These are phyloP conservation scores for Bombus confusus DNA, from an alignment of 1,140 invertebrate genomes.

Conservation along the genomic window DNA sequence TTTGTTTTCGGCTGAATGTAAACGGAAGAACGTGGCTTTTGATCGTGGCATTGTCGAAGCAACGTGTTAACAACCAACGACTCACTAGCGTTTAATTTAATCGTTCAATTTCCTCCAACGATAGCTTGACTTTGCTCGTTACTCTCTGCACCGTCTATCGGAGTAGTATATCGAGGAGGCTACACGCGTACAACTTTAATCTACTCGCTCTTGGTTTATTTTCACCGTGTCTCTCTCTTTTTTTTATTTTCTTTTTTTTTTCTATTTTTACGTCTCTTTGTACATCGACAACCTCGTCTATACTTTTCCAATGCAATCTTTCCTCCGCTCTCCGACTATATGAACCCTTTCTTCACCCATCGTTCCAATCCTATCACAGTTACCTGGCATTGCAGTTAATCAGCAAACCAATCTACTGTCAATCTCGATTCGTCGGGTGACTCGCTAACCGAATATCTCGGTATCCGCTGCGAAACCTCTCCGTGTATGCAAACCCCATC, in stretches of 20 bases:
- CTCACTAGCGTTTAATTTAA: neutral
- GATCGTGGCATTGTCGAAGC: neutral
- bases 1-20: neutral
- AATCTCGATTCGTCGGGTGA: constrained; percentile 64
- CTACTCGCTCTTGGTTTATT: neutral
- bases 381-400: constrained; percentile 64
- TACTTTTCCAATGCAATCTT: neutral
- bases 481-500: constrained; percentile 15
- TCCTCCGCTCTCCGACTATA: neutral
- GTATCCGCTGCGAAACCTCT: constrained; percentile 32
- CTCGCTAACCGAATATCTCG: constrained; percentile 49
- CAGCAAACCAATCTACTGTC: constrained; percentile 68
- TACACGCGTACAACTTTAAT: neutral
- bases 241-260: too few relatives aligned
- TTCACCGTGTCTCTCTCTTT: neutral
- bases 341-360: neutral
- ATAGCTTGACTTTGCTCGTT: constrained; percentile 9
- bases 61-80: neutral
- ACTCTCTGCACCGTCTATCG: neutral
- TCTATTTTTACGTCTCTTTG: neutral
- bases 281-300: constrained; percentile 3
- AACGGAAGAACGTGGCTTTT: constrained; percentile 16
- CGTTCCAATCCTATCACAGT: constrained; percentile 22
- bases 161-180: neutral
- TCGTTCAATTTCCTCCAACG: neutral